Percentiles rank a stretch among this genome's conserved stretches.
phyloP scores from a whole-genome alignment of 2,113 vertebrate genomes.

The Osmerus mordax region DNA sequence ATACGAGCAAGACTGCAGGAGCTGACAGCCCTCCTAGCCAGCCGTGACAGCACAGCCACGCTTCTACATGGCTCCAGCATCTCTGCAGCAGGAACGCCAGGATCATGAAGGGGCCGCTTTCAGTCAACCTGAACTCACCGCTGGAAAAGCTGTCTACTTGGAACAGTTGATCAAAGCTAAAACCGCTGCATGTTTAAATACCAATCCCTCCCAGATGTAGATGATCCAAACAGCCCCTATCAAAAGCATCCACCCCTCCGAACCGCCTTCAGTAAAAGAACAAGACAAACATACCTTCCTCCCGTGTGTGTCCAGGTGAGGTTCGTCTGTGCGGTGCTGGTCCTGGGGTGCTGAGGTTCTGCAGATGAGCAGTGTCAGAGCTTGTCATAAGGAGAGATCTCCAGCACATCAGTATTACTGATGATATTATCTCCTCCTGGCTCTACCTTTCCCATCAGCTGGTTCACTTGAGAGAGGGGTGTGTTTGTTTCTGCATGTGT shows the following conservation, averaged over 20 bases:
- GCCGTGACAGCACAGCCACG: no score
- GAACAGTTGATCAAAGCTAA: not conserved
- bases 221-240: conserved; percentile 3
- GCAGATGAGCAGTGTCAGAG: not conserved
- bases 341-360: conserved; percentile 4
- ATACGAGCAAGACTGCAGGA: no score
- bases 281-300: conserved; percentile 54
- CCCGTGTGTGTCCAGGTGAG: conserved; percentile 41
- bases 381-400: conserved; percentile 14
- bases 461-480: conserved; percentile 34
- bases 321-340: conserved; percentile 15
- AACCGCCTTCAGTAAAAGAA: conserved; percentile 10
- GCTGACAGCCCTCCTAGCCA: no score
- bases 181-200: not conserved
- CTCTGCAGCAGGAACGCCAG: not conserved
- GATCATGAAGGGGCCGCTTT: not conserved
- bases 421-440: conserved; percentile 43
- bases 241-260: not conserved
- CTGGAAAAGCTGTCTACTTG: not conserved
- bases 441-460: conserved; percentile 55
- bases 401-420: conserved; percentile 38
- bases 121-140: not conserved
- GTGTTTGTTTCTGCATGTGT: conserved; percentile 35
- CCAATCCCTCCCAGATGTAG: conserved; percentile 29
- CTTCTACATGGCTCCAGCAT: no score